Evolutionary conservation across 1,140 invertebrate species (phyloP).

Genomic region (Tetragonula clypearis): DNA sequence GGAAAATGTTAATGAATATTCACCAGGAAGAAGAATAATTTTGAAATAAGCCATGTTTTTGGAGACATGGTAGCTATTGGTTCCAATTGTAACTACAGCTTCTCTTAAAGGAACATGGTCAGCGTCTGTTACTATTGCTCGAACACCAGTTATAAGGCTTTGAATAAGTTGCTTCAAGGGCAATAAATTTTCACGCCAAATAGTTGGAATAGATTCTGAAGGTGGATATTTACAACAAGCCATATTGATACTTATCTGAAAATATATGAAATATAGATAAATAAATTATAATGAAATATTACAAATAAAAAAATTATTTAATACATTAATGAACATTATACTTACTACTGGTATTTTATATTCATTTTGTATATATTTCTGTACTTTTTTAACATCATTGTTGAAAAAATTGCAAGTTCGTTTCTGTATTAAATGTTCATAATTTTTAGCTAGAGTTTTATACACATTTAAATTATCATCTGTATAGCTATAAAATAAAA

Average conservation of each 20-base stretch:
- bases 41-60: conserved; percentile 87
- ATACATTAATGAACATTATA: conserved; percentile 17
- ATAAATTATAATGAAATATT: not conserved
- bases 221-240: conserved; percentile 91
- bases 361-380: conserved; percentile 70
- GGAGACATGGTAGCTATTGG: conserved; percentile 84
- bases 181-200: conserved; percentile 89
- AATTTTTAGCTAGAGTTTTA: conserved; percentile 81
- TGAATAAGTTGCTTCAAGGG: conserved; percentile 86
- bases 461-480: conserved; percentile 78
- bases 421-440: conserved; percentile 65
- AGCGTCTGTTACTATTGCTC: conserved; percentile 87
- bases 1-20: conserved; percentile 84
- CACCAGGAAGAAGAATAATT: conserved; percentile 85
- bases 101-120: conserved; percentile 85
- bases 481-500: conserved; percentile 74
- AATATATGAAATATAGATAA: not conserved
- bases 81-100: conserved; percentile 86
- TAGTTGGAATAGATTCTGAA: conserved; percentile 84
- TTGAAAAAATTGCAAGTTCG: conserved; percentile 67
- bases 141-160: conserved; percentile 84
- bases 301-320: not conserved
- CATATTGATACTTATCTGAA: conserved; percentile 81
- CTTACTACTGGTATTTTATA: conserved; percentile 76
- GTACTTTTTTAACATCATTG: conserved; percentile 67